Evolutionary conservation across 1,140 invertebrate species (phyloP).

Genomic region (Anagrus nilaparvatae): DNA sequence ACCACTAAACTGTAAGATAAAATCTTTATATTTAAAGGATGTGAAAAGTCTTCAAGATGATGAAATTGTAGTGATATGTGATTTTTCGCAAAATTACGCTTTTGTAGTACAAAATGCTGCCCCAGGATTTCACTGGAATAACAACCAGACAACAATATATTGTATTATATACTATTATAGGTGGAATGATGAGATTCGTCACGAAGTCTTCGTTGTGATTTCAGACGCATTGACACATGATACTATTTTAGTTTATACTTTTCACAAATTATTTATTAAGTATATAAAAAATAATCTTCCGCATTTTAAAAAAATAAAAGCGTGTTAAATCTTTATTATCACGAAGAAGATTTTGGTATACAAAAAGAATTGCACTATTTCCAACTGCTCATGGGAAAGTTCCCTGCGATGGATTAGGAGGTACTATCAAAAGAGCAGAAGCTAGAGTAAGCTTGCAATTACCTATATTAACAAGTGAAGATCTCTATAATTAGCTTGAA

Average conservation of each 20-base stretch:
- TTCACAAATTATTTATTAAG: constrained; percentile 8
- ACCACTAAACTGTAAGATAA: too few species aligned
- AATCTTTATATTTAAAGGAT: constrained; percentile 13
- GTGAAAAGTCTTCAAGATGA: constrained; percentile 11
- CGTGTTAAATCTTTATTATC: constrained; percentile 24
- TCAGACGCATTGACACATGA: constrained; percentile 15
- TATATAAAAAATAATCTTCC: constrained; percentile 8
- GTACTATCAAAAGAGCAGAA: constrained; percentile 22
- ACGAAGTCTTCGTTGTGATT: constrained; percentile 13
- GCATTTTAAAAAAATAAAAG: constrained; percentile 24
- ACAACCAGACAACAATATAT: constrained; percentile 22
- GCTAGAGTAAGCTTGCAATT: constrained; percentile 16
- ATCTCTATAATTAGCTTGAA: constrained; percentile 10
- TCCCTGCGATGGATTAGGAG: constrained; percentile 25
- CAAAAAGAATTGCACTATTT: constrained; percentile 27
- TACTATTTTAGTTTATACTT: constrained; percentile 13
- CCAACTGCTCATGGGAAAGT: constrained; percentile 31
- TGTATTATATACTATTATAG: constrained; percentile 18
- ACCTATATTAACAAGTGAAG: constrained; percentile 4
- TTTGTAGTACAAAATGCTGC: constrained; percentile 24
- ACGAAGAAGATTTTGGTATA: constrained; percentile 23
- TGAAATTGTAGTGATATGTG: constrained; percentile 15
- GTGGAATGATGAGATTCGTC: constrained; percentile 1
- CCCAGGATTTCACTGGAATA: constrained; percentile 22
- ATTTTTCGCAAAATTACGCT: constrained; percentile 28